Conservation (phyloP, 2,888 invertebrate genomes). For the Idaea aversata region DNA sequence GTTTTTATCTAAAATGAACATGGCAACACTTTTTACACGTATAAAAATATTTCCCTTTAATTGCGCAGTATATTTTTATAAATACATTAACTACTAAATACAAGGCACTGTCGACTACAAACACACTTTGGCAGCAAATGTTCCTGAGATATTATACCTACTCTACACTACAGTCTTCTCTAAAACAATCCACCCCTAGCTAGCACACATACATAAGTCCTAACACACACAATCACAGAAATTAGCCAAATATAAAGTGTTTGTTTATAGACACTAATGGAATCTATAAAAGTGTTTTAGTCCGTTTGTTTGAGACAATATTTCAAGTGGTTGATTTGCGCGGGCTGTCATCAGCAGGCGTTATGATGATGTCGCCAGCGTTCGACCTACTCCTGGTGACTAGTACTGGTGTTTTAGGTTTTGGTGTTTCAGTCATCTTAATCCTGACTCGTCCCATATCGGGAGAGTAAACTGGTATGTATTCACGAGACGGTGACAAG, state of each 20-base stretch:
- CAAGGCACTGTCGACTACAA: constrained; percentile 81
- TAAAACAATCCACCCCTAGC: constrained; percentile 46
- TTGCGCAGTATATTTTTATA: constrained; percentile 73
- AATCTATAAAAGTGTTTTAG: constrained; percentile 58
- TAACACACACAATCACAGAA: constrained; percentile 72
- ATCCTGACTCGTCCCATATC: constrained; percentile 90
- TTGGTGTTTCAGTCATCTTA: constrained; percentile 87
- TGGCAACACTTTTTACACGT: constrained; percentile 78
- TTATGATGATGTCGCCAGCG: constrained; percentile 88
- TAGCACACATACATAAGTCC: constrained; percentile 46
- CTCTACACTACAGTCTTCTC: constrained; percentile 29
- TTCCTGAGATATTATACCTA: constrained; percentile 49
- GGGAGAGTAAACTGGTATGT: constrained; percentile 81
- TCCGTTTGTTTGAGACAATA: constrained; percentile 42
- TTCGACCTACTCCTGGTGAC: constrained; percentile 88
- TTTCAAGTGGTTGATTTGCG: constrained; percentile 74
- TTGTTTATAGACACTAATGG: constrained; percentile 67
- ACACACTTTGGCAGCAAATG: constrained; percentile 80
- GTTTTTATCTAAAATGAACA: constrained; percentile 71
- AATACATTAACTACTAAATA: constrained; percentile 71
- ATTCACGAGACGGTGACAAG: constrained; percentile 69
- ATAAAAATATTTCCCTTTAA: constrained; percentile 76
- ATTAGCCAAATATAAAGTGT: constrained; percentile 75
- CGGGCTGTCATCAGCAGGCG: constrained; percentile 67
- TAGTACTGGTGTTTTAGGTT: constrained; percentile 90